These are phyloP conservation scores for Apodemus speciosus DNA, from an alignment of 2,113 vertebrate species.

Conservation along the genomic window DNA sequence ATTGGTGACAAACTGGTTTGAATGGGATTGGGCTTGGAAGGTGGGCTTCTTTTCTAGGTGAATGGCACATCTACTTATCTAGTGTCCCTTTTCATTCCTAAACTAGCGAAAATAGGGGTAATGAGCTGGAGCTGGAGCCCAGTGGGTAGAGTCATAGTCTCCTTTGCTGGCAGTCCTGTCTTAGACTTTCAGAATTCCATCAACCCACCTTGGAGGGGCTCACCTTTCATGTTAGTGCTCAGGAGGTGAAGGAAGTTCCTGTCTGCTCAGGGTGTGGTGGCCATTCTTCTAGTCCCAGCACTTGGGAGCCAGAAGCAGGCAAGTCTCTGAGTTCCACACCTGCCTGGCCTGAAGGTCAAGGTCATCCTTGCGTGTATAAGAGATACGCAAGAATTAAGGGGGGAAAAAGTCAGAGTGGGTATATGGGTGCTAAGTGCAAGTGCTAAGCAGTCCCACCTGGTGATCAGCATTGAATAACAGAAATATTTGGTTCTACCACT, in stretches of 20 bases:
- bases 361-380: neutral
- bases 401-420: neutral
- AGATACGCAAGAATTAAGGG: neutral
- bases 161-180: neutral
- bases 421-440: neutral
- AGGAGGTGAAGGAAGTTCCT: neutral
- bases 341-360: neutral
- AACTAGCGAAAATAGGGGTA: neutral
- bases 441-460: neutral
- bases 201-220: neutral
- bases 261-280: neutral
- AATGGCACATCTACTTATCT: neutral
- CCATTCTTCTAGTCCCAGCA: neutral
- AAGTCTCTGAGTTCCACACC: neutral
- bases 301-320: neutral
- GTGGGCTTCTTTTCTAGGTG: neutral
- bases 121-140: neutral
- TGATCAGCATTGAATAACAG: neutral
- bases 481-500: neutral
- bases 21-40: neutral
- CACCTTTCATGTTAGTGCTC: neutral
- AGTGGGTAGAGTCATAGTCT: neutral
- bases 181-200: neutral
- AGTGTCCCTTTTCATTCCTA: neutral
- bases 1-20: neutral